These are phyloP conservation scores for Eulithis prunata DNA, from an alignment of 2,888 invertebrate species.

Conservation along the genomic window DNA sequence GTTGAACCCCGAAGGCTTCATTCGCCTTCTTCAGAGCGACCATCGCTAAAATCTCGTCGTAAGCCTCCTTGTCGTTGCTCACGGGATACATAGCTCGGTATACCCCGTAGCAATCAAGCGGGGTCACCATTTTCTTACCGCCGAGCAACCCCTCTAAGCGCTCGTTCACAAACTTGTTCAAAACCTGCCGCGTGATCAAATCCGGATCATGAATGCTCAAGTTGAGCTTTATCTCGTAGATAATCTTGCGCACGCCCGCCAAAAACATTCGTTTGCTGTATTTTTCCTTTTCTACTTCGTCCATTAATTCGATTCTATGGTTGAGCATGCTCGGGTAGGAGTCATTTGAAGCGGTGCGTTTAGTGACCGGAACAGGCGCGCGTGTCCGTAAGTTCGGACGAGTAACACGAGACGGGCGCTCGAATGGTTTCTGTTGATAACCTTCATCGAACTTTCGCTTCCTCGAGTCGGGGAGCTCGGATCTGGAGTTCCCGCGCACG, in stretches of 20 bases:
- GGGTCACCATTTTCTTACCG: slow-evolving; percentile 1
- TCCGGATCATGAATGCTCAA: neutral
- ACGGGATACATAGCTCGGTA: slow-evolving; percentile 12
- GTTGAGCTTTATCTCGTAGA: slow-evolving; percentile 2
- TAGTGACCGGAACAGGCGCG: neutral
- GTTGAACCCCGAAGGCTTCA: neutral
- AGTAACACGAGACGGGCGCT: slow-evolving; percentile 13
- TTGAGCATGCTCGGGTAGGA: neutral
- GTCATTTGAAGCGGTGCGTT: neutral
- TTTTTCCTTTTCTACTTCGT: neutral
- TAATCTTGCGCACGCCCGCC: neutral
- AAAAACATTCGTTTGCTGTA: neutral
- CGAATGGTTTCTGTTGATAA: slow-evolving; percentile 1
- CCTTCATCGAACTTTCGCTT: slow-evolving; percentile 21
- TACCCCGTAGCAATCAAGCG: neutral
- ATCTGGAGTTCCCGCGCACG: neutral
- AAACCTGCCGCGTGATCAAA: neutral
- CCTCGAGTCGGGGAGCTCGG: slow-evolving; percentile 1
- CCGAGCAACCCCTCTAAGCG: neutral
- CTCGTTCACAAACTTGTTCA: slow-evolving; percentile 7
- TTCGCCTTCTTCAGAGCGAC: slow-evolving; percentile 1
- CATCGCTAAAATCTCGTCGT: neutral
- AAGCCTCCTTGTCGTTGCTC: neutral
- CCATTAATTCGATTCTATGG: neutral
- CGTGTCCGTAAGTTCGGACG: slow-evolving; percentile 1